Conservation (phyloP, 2,797 vertebrate species). For the Coregonus sp. region DNA sequence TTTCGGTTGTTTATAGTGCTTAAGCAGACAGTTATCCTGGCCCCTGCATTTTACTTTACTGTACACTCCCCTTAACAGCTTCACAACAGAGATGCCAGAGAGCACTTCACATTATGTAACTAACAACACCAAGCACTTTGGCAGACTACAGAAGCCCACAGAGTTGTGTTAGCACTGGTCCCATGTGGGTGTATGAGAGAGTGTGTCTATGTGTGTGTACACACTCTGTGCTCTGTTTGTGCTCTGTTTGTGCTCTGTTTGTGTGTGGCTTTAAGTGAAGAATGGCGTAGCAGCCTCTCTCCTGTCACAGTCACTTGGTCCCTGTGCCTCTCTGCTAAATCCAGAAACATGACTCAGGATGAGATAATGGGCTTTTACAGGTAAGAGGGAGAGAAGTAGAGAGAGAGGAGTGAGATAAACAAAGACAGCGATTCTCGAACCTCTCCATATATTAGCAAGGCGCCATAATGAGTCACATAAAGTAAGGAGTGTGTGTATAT, state of each 20-base stretch:
- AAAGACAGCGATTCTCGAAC: background rate
- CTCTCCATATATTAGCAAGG: background rate
- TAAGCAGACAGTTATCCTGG: too few relatives aligned
- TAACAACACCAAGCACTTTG: slow-evolving; percentile 50
- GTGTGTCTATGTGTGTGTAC: too few relatives aligned
- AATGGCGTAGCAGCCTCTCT: slow-evolving; percentile 14
- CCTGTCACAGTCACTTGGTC: slow-evolving; percentile 12
- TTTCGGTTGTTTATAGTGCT: too few relatives aligned
- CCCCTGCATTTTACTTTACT: background rate
- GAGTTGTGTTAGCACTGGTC: too few relatives aligned
- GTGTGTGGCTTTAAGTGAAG: slow-evolving; percentile 16
- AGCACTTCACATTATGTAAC: slow-evolving; percentile 59
- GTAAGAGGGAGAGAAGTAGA: background rate
- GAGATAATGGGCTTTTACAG: slow-evolving; percentile 28
- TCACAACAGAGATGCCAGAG: slow-evolving; percentile 10
- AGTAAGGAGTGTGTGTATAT: background rate
- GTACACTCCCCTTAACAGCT: background rate
- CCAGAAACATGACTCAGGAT: slow-evolving; percentile 14
- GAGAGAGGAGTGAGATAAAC: background rate
- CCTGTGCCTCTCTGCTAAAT: slow-evolving; percentile 19
- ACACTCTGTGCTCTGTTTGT: too few relatives aligned
- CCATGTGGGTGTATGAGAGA: slow-evolving; percentile 11
- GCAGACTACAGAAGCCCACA: slow-evolving; percentile 29
- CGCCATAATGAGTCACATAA: background rate
- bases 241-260: background rate